Conservation (phyloP, 2,888 invertebrate species). For the Melolontha melolontha region DNA sequence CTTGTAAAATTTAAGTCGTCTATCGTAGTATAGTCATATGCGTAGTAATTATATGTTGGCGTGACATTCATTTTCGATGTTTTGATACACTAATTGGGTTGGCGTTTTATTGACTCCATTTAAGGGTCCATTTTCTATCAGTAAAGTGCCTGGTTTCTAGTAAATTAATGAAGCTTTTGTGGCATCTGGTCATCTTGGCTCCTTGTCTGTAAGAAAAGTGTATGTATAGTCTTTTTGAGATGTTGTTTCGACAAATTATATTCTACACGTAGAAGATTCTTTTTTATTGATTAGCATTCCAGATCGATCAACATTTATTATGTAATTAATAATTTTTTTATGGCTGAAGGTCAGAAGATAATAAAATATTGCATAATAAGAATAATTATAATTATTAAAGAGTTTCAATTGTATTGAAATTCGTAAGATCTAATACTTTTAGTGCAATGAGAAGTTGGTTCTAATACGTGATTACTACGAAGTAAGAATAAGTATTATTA, state of each 20-base stretch:
- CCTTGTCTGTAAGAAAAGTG: not conserved
- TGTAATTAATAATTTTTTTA: no score
- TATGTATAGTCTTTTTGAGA: not conserved
- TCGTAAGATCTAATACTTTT: no score
- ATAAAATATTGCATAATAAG: no score
- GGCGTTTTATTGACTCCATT: slow-evolving; percentile 1
- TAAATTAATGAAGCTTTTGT: not conserved
- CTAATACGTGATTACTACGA: no score
- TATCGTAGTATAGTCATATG: slow-evolving; percentile 19
- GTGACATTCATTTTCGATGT: slow-evolving; percentile 28
- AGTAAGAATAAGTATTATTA: no score
- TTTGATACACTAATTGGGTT: slow-evolving; percentile 2
- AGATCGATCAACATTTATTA: no score
- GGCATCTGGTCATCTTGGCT: not conserved
- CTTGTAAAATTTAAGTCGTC: slow-evolving; percentile 13
- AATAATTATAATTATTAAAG: no score
- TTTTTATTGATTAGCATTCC: no score
- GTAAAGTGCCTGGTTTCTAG: not conserved
- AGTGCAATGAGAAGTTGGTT: no score
- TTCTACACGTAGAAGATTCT: no score
- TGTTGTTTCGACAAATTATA: not conserved
- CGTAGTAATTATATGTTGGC: slow-evolving; percentile 13
- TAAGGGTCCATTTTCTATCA: slow-evolving; percentile 2
- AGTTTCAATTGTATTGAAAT: no score
- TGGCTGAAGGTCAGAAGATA: no score